A percentile compares a stretch with the other conserved stretches of the same genome.
These are phyloP conservation scores for Battus philenor DNA, from an alignment of 1,140 invertebrate genomes.

Conservation along the genomic window DNA sequence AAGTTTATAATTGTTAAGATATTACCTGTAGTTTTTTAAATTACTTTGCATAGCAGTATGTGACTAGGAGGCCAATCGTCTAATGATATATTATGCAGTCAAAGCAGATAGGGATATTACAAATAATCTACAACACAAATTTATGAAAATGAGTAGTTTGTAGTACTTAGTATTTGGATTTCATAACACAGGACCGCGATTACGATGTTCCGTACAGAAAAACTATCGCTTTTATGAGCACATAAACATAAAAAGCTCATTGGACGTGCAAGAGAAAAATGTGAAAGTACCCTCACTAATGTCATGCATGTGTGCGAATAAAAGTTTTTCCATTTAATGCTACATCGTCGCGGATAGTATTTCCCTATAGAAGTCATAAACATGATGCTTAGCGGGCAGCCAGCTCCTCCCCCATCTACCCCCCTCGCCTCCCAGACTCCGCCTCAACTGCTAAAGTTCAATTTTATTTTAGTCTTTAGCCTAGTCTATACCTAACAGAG, in stretches of 20 bases:
- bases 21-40: too few species aligned
- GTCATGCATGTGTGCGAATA: conserved; percentile 56
- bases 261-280: conserved; percentile 46
- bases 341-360: conserved; percentile 53
- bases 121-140: too few species aligned
- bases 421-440: conserved; percentile 17
- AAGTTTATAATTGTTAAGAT: too few species aligned
- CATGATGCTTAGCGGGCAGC: conserved; percentile 46
- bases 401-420: conserved; percentile 14
- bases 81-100: too few species aligned
- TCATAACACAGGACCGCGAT: too few species aligned
- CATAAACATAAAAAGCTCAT: conserved; percentile 73
- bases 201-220: conserved; percentile 46
- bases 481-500: conserved; percentile 30
- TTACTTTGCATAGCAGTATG: too few species aligned
- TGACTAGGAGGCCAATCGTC: too few species aligned
- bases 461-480: conserved; percentile 59
- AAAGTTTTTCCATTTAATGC: conserved; percentile 70
- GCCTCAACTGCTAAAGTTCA: conserved; percentile 43
- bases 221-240: conserved; percentile 64
- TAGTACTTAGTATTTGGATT: too few species aligned
- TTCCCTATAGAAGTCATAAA: conserved; percentile 75
- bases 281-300: conserved; percentile 62
- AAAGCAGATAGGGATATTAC: too few species aligned
- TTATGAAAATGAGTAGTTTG: too few species aligned